Conservation (phyloP, 1,140 invertebrate species). For the Orius laevigatus region DNA sequence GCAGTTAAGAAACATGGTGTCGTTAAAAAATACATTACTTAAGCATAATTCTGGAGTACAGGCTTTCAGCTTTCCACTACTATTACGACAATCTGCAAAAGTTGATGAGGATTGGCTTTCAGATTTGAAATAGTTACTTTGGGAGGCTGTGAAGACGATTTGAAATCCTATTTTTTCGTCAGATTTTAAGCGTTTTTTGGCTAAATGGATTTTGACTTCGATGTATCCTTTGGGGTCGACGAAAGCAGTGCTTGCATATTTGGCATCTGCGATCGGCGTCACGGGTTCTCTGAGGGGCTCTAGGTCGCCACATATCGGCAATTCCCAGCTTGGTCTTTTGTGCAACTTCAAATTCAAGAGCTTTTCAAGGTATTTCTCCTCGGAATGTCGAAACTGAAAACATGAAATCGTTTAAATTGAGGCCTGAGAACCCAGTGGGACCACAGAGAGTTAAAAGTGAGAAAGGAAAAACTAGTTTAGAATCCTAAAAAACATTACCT, state of each 20-base stretch:
- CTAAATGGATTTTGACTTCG: conserved; percentile 12
- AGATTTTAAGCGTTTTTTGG: conserved; percentile 7
- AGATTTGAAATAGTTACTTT: conserved; percentile 8
- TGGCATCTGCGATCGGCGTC: not conserved
- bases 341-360: not conserved
- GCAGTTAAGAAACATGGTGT: not conserved
- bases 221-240: conserved; percentile 3
- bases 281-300: not conserved
- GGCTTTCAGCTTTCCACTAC: not conserved
- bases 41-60: not conserved
- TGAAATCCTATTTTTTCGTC: conserved; percentile 11
- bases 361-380: not conserved
- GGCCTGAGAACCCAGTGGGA: too few species aligned
- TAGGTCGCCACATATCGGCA: conserved; percentile 2
- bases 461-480: too few species aligned
- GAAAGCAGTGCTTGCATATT: conserved; percentile 1
- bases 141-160: conserved; percentile 15
- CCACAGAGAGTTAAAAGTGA: too few species aligned
- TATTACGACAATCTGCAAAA: not conserved
- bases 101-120: not conserved
- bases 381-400: conserved; percentile 2
- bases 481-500: too few species aligned
- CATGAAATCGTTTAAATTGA: not conserved
- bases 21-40: not conserved
- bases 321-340: not conserved